Evolutionary conservation across 2,113 vertebrate genomes (phyloP).

Genomic region (Oryzias celebensis): DNA sequence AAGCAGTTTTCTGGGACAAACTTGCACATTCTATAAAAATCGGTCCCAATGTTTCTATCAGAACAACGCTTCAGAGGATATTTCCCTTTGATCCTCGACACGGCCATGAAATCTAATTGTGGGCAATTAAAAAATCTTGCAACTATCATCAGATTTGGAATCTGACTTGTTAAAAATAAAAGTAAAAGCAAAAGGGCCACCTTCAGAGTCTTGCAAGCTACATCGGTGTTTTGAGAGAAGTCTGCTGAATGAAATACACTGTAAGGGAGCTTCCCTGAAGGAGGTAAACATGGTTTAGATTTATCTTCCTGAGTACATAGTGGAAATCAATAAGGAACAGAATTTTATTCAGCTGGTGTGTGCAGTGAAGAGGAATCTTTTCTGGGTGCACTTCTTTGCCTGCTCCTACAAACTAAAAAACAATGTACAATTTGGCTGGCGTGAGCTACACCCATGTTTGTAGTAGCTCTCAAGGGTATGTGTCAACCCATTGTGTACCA

Average conservation of each 20-base stretch:
- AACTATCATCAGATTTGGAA: not conserved
- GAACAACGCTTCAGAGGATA: not conserved
- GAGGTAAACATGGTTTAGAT: conserved; percentile 23
- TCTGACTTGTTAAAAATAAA: conserved; percentile 13
- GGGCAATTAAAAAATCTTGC: not conserved
- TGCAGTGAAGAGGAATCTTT: conserved; percentile 6
- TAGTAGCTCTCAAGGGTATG: conserved; percentile 31
- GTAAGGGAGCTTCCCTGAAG: not conserved
- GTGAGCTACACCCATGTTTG: conserved; percentile 17
- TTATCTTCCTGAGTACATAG: conserved; percentile 24
- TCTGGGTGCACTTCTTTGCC: conserved; percentile 24
- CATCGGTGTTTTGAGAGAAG: conserved; percentile 11
- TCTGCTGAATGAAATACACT: conserved; percentile 1
- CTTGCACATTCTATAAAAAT: not conserved
- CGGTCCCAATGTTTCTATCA: not conserved
- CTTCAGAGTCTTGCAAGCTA: conserved; percentile 19
- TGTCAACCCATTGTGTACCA: conserved; percentile 39
- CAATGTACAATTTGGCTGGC: conserved; percentile 26
- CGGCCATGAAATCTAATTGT: no score
- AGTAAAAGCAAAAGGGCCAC: conserved; percentile 19
- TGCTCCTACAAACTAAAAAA: conserved; percentile 34
- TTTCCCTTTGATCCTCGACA: no score
- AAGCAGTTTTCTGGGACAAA: not conserved
- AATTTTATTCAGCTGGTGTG: conserved; percentile 14
- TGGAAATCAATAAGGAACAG: conserved; percentile 28